phyloP scores from a whole-genome alignment of 2,797 vertebrate genomes.

The Potorous gilbertii region DNA sequence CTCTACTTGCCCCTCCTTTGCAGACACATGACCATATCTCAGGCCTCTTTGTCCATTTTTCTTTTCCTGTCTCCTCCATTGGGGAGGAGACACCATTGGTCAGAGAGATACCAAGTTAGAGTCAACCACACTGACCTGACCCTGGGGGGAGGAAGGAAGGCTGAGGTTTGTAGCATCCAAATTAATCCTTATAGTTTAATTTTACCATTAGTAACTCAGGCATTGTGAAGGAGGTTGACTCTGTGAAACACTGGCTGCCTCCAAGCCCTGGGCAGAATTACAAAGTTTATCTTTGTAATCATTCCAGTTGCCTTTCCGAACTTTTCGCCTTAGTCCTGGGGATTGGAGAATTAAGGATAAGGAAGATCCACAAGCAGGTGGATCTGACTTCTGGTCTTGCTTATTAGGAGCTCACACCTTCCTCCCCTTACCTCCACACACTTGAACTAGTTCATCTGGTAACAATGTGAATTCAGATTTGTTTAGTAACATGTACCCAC shows the following conservation, averaged over 20 bases:
- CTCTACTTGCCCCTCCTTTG: slow-evolving; percentile 8
- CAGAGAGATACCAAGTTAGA: slow-evolving; percentile 10
- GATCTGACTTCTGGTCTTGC: not conserved
- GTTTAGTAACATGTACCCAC: slow-evolving; percentile 75
- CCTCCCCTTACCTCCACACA: slow-evolving; percentile 6
- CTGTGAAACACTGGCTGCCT: not conserved
- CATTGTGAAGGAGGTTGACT: slow-evolving; percentile 13
- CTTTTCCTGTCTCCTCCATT: slow-evolving; percentile 11
- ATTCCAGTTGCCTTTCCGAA: not conserved
- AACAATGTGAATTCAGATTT: slow-evolving; percentile 80
- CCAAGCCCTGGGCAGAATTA: not conserved
- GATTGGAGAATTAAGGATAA: not conserved
- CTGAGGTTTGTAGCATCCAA: not conserved
- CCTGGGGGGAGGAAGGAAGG: not conserved
- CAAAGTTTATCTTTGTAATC: slow-evolving; percentile 23
- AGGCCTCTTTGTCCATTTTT: not conserved
- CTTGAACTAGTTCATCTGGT: slow-evolving; percentile 74
- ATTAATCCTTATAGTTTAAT: slow-evolving; percentile 2
- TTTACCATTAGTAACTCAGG: not conserved
- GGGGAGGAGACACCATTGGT: not conserved
- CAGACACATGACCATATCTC: not conserved
- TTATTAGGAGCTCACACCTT: not conserved
- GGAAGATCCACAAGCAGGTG: not conserved
- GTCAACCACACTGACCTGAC: not conserved
- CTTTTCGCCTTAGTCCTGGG: not conserved